These are phyloP conservation scores for Platycnemis pennipes DNA, from an alignment of 2,888 invertebrate genomes.

Conservation along the genomic window DNA sequence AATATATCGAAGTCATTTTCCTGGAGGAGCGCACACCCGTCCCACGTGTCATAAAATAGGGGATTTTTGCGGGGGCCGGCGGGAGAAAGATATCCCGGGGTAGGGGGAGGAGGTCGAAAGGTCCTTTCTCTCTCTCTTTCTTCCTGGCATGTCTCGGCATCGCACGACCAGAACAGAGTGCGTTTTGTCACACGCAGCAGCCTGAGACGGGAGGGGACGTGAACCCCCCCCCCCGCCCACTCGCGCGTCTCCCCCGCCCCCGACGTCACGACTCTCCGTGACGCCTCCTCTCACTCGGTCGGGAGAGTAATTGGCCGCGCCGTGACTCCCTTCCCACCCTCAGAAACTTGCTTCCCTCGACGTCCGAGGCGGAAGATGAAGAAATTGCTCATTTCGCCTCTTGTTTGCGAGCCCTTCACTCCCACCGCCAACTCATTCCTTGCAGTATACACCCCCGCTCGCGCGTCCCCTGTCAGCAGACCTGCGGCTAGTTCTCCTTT, in stretches of 20 bases:
- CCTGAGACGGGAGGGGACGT: background rate
- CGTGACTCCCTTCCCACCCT: background rate
- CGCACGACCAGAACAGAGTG: background rate
- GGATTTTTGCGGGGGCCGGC: background rate
- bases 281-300: background rate
- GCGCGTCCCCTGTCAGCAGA: background rate
- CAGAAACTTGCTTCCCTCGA: background rate
- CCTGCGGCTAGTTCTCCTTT: background rate
- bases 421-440: background rate
- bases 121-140: background rate
- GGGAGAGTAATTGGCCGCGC: background rate
- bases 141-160: background rate
- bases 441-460: no score
- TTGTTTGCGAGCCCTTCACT: background rate
- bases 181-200: background rate
- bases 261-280: conserved; percentile 40
- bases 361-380: background rate
- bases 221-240: background rate
- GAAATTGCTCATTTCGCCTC: background rate
- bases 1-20: conserved; percentile 22
- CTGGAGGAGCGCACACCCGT: background rate
- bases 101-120: background rate
- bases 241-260: background rate
- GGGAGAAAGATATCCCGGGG: background rate
- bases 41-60: conserved; percentile 6